Base-by-base conservation (phyloP, 2,113 vertebrate genomes). In the Ceyx melanurus region DNA sequence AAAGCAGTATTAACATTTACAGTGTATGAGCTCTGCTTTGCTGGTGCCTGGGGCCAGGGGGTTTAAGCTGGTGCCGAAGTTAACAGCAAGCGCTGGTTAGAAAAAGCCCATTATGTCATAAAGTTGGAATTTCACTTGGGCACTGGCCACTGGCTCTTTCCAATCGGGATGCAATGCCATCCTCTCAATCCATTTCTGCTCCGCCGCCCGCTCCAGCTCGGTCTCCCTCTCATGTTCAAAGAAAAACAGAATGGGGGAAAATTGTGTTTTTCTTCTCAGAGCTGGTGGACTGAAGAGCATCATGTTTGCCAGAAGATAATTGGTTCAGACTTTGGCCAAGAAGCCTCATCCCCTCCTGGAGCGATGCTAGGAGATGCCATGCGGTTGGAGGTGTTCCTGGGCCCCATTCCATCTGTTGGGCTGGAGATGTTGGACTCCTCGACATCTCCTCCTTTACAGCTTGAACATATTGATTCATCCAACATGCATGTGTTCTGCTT, bases 1-100 rank as follows among this genome's bases (percentile, higher is more conserved):
- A 88, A 96, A 97, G 92, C 94, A 93, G 95, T 82, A 96, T 96
- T 96, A 97, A 96, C 96, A 97, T 97, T 95, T 96, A 95, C 83
- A 90, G 94, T 88, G 57, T 90, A 79, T 87, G 95, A 96, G 95
- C 81, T 96, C 90, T 90, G 93, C 92, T 95, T 76, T 84, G 77
- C 94, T 82, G 21, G 26, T 43, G 94, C 96, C 95, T 75, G 67
- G 82, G 96, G 96, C 95, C 90, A 94, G 46, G 77, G 87, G 93
- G 79, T 90, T 96, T 95, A 91, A 96, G 91, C 93, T 88, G 86
- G 89, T 50, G 86, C 83, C 2, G 48, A n/a, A 93, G 96, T 96
- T 96, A 94, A 97, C 94, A 96, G 94, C 48, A 20, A 94, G 81
- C 31, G 2, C 89, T 94, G 93, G 64, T 94, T 96, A 94, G 91